Conservation (phyloP, 2,888 invertebrate genomes). For the Hermodice carunculata region DNA sequence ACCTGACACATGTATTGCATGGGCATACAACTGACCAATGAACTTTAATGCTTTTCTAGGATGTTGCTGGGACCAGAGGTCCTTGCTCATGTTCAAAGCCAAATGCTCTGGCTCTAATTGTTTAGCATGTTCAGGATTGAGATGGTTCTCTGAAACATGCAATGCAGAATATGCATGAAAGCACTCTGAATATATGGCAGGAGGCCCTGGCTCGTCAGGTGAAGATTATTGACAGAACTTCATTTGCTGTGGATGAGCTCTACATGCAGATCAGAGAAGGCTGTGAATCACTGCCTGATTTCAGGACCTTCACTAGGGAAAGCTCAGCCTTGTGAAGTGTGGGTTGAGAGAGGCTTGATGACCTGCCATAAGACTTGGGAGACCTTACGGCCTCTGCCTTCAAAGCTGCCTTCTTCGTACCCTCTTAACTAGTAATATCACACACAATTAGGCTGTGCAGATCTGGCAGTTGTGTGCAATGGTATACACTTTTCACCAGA, state of each 20-base stretch:
- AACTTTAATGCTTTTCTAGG: no score
- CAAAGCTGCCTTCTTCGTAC: conserved; percentile 14
- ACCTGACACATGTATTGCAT: no score
- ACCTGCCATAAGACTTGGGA: background rate
- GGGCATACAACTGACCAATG: no score
- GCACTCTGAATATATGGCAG: conserved; percentile 12
- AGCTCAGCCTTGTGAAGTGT: background rate
- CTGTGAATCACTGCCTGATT: conserved; percentile 7
- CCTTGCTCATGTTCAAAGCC: no score
- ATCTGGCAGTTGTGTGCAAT: conserved; percentile 14
- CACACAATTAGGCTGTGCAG: conserved; percentile 10
- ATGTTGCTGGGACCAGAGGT: no score
- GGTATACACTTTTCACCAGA: no score
- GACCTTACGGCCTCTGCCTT: conserved; percentile 14
- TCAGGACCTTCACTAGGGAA: conserved; percentile 16
- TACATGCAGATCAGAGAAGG: background rate
- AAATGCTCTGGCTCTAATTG: no score
- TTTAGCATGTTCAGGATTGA: no score
- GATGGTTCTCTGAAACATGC: no score
- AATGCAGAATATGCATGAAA: conserved; percentile 15
- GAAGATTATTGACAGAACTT: conserved; percentile 11
- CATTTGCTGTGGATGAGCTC: conserved; percentile 1
- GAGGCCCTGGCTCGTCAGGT: conserved; percentile 13
- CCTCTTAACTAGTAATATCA: conserved; percentile 19
- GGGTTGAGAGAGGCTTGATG: conserved; percentile 1